These are phyloP conservation scores for Copsychus sechellarum DNA, from an alignment of 2,113 vertebrate genomes.

Conservation along the genomic window DNA sequence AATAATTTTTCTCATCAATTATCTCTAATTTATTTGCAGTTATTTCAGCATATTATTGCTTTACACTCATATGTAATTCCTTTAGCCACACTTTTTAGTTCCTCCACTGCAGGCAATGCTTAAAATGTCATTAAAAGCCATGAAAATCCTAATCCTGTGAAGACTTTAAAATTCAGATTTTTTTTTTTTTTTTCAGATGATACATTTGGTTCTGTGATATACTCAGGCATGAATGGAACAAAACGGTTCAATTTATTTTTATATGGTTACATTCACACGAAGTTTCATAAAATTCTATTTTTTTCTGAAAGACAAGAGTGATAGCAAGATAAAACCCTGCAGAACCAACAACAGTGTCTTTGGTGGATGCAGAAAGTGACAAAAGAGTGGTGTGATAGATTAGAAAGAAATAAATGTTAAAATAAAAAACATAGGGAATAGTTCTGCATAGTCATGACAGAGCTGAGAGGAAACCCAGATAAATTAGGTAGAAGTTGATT, in stretches of 20 bases:
- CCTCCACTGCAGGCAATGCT: not conserved
- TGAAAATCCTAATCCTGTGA: not conserved
- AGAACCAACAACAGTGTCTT: not conserved
- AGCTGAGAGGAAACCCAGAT: not conserved
- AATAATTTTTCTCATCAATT: not conserved
- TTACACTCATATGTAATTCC: not conserved
- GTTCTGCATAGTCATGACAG: not conserved
- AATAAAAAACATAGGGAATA: not conserved
- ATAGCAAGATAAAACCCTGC: not conserved
- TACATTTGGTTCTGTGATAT: not conserved
- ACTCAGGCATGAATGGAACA: not conserved
- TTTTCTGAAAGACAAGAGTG: not conserved
- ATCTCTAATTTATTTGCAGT: not conserved
- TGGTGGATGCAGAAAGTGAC: not conserved
- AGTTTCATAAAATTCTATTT: not conserved
- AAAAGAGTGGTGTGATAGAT: not conserved
- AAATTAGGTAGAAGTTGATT: not conserved
- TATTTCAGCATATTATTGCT: not conserved
- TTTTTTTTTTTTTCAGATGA: not conserved
- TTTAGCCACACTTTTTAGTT: not conserved
- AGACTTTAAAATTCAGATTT: not conserved
- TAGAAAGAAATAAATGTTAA: not conserved
- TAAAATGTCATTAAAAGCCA: not conserved
- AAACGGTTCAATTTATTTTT: constrained; percentile 24
- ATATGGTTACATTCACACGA: not conserved